Evolutionary conservation across 2,113 vertebrate genomes (phyloP).

Genomic region (Ovibos moschatus): DNA sequence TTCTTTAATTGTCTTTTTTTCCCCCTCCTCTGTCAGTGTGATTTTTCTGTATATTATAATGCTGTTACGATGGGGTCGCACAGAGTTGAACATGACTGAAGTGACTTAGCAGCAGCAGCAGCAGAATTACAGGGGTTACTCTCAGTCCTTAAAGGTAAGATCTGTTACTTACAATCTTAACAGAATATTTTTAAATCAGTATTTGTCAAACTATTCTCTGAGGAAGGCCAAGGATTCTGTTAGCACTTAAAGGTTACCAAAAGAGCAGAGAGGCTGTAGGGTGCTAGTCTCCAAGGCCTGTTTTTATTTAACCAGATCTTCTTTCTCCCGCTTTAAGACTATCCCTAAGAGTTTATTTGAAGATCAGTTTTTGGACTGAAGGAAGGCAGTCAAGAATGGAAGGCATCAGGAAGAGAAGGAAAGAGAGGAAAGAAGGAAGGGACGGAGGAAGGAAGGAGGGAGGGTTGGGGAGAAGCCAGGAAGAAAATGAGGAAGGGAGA

Average conservation of each 20-base stretch:
- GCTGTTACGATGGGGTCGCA: background rate
- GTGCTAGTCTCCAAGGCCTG: background rate
- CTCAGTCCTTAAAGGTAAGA: background rate
- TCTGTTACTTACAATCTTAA: background rate
- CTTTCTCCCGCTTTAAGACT: background rate
- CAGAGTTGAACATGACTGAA: too few species aligned
- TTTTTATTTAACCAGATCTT: background rate
- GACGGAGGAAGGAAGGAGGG: rapidly evolving
- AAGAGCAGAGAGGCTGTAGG: background rate
- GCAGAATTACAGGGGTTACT: background rate
- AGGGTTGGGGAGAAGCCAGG: rapidly evolving
- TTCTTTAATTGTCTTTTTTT: background rate
- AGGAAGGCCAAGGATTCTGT: background rate
- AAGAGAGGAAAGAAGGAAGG: background rate
- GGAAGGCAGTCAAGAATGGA: background rate
- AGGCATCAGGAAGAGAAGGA: rapidly evolving
- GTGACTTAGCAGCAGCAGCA: too few species aligned
- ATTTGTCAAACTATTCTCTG: background rate
- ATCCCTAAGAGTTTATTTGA: background rate
- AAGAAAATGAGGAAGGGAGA: background rate
- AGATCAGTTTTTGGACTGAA: background rate
- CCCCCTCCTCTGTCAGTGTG: background rate
- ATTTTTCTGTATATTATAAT: background rate
- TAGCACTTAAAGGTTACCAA: background rate
- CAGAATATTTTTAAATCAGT: background rate